phyloP scores from a whole-genome alignment of 92 coral and sea anemone genomes.

The Porites divaricata region DNA sequence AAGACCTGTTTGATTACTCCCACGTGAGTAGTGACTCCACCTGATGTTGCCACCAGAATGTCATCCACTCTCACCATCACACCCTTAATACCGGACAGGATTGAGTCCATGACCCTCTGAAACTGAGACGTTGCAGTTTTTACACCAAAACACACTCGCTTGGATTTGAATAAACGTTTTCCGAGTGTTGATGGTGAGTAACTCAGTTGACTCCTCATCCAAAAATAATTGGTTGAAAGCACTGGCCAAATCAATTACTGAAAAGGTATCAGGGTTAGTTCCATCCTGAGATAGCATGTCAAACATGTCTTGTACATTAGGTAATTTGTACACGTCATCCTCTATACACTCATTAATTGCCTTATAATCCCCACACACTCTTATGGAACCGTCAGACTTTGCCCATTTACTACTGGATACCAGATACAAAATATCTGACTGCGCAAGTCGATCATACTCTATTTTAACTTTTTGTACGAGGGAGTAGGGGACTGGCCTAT shows the following conservation, averaged over 20 bases:
- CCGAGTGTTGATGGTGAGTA: conserved; percentile 53
- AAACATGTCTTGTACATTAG: conserved; percentile 50
- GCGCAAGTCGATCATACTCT: conserved; percentile 29
- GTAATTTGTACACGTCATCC: too few species aligned
- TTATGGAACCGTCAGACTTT: too few species aligned
- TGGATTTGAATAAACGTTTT: too few species aligned
- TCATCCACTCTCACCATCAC: conserved; percentile 56
- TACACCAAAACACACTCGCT: too few species aligned
- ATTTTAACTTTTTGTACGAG: conserved; percentile 35
- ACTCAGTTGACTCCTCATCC: conserved; percentile 37
- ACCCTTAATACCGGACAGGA: conserved; percentile 55
- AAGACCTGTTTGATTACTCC: conserved; percentile 49
- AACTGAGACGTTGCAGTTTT: conserved; percentile 55
- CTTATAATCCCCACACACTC: too few species aligned
- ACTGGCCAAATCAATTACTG: conserved; percentile 47
- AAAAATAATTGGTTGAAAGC: conserved; percentile 53
- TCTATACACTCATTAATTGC: too few species aligned
- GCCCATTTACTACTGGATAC: conserved; percentile 48
- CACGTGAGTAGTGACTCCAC: conserved; percentile 50
- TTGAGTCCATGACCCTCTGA: conserved; percentile 53
- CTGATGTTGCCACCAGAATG: too few species aligned
- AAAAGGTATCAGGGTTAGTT: conserved; percentile 47
- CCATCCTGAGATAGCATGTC: conserved; percentile 46
- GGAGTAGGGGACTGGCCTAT: conserved; percentile 51
- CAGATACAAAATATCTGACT: conserved; percentile 20